Base-by-base conservation (phyloP, 2,888 invertebrate genomes). In the Drosophila barbarae region DNA sequence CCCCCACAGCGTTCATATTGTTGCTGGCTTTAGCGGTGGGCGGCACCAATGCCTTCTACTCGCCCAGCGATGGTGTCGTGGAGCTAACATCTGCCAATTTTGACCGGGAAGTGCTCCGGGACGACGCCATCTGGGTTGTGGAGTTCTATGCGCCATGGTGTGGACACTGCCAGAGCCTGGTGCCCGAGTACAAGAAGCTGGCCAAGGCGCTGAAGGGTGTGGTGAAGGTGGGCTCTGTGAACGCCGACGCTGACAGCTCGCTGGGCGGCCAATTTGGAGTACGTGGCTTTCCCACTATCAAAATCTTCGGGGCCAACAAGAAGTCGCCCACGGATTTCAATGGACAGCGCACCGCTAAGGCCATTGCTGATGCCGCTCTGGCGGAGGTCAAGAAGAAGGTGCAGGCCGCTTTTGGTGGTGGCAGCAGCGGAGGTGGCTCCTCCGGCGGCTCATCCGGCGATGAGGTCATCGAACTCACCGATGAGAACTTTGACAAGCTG, bases 271-370 rank as follows among this genome's bases (percentile, higher is more conserved):
- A 94, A 81, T 99, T 93, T 90, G 94, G 93, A 41, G 94, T 99
- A 35, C 90, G 92, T 74, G 98, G 99, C 51, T 99, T 98, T 89
- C 99, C 99, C 4, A 97, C 98, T 0, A 94, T 99, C 70, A 99
- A 99, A 90, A 93, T 99, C 46, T 98, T 99, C 89, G 95, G 94
- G 0, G 91, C 92, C 0, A 93, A 96, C 88, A 98, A 98, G 89
- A 92, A 92, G 52, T 93, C 93, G 67, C 96, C 98, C 6, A 93
- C 93, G 36, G 96, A 97, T 70, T 98, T 93, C 89, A 93, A 94
- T 86, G 97, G 97, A 0, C 92, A 92, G 50, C 92, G 99, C 85
- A 95, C 94, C 7, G 98, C 98, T 0, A 93, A 95, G 71, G 95
- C 93, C 13, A 92, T 99, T 78, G 94, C 96, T 23, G 97, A 98